phyloP scores from a whole-genome alignment of 2,797 vertebrate species.

The Sebastes nivosus region DNA sequence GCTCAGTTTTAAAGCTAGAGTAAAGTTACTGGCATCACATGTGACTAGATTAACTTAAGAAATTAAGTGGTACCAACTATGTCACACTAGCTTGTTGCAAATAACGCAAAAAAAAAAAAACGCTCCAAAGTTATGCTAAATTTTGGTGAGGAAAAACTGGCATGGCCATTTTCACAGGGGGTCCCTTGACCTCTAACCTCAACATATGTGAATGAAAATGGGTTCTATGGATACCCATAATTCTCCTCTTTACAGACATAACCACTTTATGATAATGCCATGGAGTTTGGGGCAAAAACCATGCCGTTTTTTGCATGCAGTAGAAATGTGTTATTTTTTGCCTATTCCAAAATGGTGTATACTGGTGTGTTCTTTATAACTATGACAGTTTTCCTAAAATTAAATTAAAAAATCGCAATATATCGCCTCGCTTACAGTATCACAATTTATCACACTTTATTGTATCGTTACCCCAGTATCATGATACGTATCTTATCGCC shows the following conservation, averaged over 20 bases:
- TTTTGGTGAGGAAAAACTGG: background rate
- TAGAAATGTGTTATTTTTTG: background rate
- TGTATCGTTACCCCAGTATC: background rate
- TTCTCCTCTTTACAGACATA: background rate
- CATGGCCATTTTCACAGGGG: background rate
- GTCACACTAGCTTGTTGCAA: background rate
- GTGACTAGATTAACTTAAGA: accelerated
- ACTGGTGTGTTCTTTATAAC: background rate
- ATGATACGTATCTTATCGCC: background rate
- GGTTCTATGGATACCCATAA: background rate
- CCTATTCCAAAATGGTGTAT: background rate
- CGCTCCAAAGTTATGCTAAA: background rate
- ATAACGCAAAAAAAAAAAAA: background rate
- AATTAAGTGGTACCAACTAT: background rate
- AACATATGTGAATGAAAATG: background rate
- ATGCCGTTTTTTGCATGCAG: background rate
- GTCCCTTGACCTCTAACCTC: background rate
- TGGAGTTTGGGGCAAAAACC: background rate
- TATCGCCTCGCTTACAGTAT: background rate
- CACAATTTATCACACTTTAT: too few relatives aligned
- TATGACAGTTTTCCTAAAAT: background rate
- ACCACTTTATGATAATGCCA: background rate
- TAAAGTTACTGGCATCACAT: too few relatives aligned
- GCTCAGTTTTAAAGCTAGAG: too few relatives aligned
- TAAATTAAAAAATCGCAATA: background rate